Evolutionary conservation across 2,797 vertebrate genomes (phyloP), one percentile per base, ranked within the genome.

Genomic region (Gymnocypris eckloni): DNA sequence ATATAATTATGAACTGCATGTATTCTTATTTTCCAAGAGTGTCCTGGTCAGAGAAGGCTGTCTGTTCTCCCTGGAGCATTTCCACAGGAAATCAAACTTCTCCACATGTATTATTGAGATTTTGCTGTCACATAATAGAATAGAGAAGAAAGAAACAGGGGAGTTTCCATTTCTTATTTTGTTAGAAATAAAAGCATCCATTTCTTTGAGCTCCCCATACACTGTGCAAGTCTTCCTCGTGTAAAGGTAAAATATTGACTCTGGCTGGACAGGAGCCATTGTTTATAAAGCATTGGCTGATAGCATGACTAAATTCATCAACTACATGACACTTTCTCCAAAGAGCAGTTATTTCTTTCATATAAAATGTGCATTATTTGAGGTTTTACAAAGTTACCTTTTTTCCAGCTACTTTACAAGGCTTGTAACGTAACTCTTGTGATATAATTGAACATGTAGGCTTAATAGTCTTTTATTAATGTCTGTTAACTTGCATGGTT

Each of bases 31-130:
- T 79, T 86, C 77, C 54, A 25, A 66, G 77, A 80, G 71, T 48
- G 43, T 39, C 41, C 72, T 73, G 76, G 16, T 79, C 64, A 6
- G 37, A 79, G 33, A 54, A 82, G 16, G 22, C 82, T 66, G 22
- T 70, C 37, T 33, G n/a, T 80, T 86, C 18, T 83, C 82, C 83
- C 69, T 70, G 28, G 18, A 73, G 59, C 71, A 54, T 39, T 25
- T 41, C 16, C 43, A 82, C 37, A 61, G 59, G 45, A 69, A 81
- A 83, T 83, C 66, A 67, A 84, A 79, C 76, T 81, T 93, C 91
- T 89, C 81, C 56, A 77, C 52, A 94, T 96, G 91, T 93, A 95
- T 95, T 89, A 95, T 95, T 93, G 91, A 96, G 86, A 87, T 73
- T 33, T 82, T 91, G 91, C 89, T 93, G 93, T 94, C 89, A 91